These are phyloP conservation scores for Gymnoscopelus microlampas DNA, from an alignment of 2,797 vertebrate species.

Conservation along the genomic window DNA sequence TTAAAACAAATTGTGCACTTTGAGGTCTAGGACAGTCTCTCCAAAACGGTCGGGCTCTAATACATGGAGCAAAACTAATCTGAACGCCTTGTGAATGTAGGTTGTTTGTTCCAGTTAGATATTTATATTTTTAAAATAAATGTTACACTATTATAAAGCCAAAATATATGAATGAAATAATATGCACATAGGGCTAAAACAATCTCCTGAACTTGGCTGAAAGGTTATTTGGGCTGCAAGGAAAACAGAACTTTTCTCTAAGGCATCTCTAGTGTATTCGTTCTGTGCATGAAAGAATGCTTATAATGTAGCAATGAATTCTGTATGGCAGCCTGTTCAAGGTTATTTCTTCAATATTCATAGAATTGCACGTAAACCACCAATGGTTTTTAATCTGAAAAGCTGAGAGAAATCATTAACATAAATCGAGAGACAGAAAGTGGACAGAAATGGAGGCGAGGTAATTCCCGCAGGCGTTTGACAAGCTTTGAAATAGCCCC, in stretches of 20 bases:
- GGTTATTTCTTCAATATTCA: conserved; percentile 19
- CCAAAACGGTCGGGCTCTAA: too few relatives aligned
- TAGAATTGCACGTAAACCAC: conserved; percentile 35
- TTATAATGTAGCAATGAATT: too few relatives aligned
- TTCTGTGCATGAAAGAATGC: too few relatives aligned
- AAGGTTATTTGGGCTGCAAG: neutral
- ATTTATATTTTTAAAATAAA: neutral
- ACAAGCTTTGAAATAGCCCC: conserved; percentile 65
- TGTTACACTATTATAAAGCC: too few relatives aligned
- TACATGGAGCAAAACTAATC: too few relatives aligned
- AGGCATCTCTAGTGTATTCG: too few relatives aligned
- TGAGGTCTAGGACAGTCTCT: too few relatives aligned
- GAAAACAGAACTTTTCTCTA: neutral
- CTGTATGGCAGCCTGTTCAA: neutral
- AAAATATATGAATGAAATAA: too few relatives aligned
- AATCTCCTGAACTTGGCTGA: too few relatives aligned
- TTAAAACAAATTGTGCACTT: too few relatives aligned
- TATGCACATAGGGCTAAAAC: too few relatives aligned
- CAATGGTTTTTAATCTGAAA: conserved; percentile 14
- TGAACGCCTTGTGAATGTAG: neutral
- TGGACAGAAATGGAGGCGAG: conserved; percentile 20
- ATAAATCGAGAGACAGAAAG: conserved; percentile 14
- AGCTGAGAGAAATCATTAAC: conserved; percentile 17
- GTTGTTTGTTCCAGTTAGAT: conserved; percentile 9
- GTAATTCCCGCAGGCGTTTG: conserved; percentile 54